Conservation (phyloP, 2,797 vertebrate genomes). For the Petrocephalus sullivani region DNA sequence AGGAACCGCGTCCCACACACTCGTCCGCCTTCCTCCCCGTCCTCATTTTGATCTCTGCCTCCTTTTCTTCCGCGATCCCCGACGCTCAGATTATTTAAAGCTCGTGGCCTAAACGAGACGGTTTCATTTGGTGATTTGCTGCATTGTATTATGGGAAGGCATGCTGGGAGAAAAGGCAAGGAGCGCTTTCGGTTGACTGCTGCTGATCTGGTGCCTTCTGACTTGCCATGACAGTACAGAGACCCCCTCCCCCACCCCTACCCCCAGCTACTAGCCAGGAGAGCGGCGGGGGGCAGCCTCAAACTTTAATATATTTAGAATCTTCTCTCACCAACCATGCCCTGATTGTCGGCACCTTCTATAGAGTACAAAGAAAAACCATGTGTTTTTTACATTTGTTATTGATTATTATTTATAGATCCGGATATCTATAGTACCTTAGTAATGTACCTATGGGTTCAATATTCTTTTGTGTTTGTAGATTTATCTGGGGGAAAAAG, state of each 20-base stretch:
- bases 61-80: neutral
- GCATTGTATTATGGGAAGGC: neutral
- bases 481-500: neutral
- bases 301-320: neutral
- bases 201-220: neutral
- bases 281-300: neutral
- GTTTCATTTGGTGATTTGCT: slow-evolving; percentile 15
- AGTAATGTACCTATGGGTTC: neutral
- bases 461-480: neutral
- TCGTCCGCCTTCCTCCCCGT: neutral
- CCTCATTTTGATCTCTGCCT: slow-evolving; percentile 20
- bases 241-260: neutral
- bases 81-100: slow-evolving; percentile 12
- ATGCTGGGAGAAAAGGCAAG: neutral
- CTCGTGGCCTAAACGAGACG: neutral
- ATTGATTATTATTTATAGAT: neutral
- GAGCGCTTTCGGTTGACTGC: neutral
- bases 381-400: neutral
- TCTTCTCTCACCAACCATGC: neutral
- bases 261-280: neutral
- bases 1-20: neutral
- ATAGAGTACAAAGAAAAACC: neutral
- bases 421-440: neutral
- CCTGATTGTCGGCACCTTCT: neutral
- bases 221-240: neutral